phyloP scores from a whole-genome alignment of 2,113 vertebrate genomes.

The Megalops atlanticus region DNA sequence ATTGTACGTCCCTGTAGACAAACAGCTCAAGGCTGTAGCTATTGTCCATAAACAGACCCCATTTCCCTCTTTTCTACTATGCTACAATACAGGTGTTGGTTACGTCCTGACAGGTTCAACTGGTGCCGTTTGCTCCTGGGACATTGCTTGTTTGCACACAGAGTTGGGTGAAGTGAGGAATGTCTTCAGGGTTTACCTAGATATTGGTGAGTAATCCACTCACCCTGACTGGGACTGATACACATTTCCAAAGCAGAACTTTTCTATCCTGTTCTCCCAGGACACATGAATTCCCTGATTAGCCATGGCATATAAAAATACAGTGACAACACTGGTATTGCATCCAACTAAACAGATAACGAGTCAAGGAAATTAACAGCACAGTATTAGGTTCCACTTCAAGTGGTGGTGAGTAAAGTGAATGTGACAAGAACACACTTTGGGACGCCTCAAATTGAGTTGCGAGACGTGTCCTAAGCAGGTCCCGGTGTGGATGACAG shows the following conservation, averaged over 20 bases:
- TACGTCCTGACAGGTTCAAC: constrained; percentile 59
- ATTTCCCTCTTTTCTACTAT: constrained; percentile 56
- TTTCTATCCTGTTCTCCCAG: no score
- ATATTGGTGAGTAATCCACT: no score
- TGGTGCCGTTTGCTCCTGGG: constrained; percentile 61
- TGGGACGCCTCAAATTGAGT: neutral
- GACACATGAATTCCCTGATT: no score
- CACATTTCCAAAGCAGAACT: no score
- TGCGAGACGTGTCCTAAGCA: neutral
- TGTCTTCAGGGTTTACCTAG: constrained; percentile 38
- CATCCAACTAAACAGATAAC: no score
- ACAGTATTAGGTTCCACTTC: neutral
- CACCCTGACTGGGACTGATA: no score
- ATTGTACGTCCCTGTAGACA: constrained; percentile 61
- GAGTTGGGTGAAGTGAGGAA: constrained; percentile 54
- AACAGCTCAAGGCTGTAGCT: constrained; percentile 66
- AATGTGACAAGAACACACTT: neutral
- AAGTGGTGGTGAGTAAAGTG: neutral
- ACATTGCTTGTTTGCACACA: constrained; percentile 63
- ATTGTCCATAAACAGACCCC: constrained; percentile 55
- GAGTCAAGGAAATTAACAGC: no score
- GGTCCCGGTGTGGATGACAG: constrained; percentile 11
- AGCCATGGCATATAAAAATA: no score
- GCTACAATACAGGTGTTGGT: constrained; percentile 64
- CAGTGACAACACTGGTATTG: no score